A percentile compares a stretch with the other conserved stretches of the same genome.
These are phyloP conservation scores for Cebus imitator DNA, from an alignment of 2,113 vertebrate species.

Conservation along the genomic window DNA sequence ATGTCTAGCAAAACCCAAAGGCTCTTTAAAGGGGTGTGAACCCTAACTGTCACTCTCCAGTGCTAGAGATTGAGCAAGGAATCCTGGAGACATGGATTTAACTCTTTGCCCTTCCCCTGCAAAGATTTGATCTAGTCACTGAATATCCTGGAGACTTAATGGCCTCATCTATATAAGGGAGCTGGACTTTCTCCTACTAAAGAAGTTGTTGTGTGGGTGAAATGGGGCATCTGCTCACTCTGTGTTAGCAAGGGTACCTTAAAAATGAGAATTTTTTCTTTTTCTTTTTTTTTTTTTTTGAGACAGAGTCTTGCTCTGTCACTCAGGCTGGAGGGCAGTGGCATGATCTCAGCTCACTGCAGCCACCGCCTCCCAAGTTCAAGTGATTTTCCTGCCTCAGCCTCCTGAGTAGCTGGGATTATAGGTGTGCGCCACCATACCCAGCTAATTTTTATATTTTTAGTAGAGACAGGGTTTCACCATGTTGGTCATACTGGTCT, in stretches of 20 bases:
- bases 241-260: rapidly evolving
- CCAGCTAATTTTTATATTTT: no score
- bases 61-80: neutral
- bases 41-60: rapidly evolving
- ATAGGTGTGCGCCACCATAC: no score
- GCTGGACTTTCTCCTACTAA: neutral
- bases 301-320: no score
- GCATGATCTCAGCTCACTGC: no score
- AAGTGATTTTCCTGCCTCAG: no score
- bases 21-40: neutral
- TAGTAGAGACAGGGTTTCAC: no score
- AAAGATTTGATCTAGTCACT: neutral
- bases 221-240: rapidly evolving
- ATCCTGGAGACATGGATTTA: rapidly evolving
- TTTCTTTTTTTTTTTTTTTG: neutral
- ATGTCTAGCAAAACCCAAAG: neutral
- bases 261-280: neutral
- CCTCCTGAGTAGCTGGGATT: no score
- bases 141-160: neutral
- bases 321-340: no score
- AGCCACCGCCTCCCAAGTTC: no score
- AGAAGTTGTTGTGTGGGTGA: rapidly evolving
- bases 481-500: no score
- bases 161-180: rapidly evolving
- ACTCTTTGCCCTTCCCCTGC: neutral